phyloP scores from a whole-genome alignment of 2,797 vertebrate genomes.

The Tympanoctomys barrerae region DNA sequence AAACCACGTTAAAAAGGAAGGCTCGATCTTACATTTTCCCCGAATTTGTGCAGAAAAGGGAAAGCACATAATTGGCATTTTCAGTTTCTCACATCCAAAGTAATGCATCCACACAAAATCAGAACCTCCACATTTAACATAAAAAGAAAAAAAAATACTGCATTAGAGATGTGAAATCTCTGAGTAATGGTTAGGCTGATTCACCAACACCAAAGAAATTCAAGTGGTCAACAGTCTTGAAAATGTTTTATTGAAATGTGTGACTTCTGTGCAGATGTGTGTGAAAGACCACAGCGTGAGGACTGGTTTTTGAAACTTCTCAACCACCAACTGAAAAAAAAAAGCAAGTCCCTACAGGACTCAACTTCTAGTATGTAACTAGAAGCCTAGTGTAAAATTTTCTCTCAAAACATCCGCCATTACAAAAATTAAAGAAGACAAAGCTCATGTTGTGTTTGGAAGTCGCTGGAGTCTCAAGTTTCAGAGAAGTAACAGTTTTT shows the following conservation, averaged over 20 bases:
- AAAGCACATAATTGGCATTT: conserved; percentile 68
- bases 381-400: conserved; percentile 81
- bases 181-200: conserved; percentile 47
- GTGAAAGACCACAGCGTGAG: conserved; percentile 91
- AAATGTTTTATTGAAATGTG: conserved; percentile 93
- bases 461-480: conserved; percentile 78
- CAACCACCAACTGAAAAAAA: conserved; percentile 83
- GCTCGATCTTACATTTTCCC: conserved; percentile 64
- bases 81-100: conserved; percentile 69
- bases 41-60: conserved; percentile 70
- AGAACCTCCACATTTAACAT: conserved; percentile 57
- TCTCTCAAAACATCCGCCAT: conserved; percentile 83
- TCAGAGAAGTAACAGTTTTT: conserved; percentile 77
- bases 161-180: conserved; percentile 68
- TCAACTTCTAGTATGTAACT: conserved; percentile 84
- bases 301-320: conserved; percentile 87
- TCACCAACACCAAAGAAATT: conserved; percentile 88
- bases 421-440: conserved; percentile 85
- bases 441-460: conserved; percentile 77
- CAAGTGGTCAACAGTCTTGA: conserved; percentile 91
- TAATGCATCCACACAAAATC: conserved; percentile 71
- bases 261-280: conserved; percentile 91
- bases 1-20: conserved; percentile 63
- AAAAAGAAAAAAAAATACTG: conserved; percentile 55
- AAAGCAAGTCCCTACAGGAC: conserved; percentile 77